Percentiles rank a stretch among this genome's conserved stretches.
Conservation (phyloP, 1,140 invertebrate species). For the Papilio helenus region DNA sequence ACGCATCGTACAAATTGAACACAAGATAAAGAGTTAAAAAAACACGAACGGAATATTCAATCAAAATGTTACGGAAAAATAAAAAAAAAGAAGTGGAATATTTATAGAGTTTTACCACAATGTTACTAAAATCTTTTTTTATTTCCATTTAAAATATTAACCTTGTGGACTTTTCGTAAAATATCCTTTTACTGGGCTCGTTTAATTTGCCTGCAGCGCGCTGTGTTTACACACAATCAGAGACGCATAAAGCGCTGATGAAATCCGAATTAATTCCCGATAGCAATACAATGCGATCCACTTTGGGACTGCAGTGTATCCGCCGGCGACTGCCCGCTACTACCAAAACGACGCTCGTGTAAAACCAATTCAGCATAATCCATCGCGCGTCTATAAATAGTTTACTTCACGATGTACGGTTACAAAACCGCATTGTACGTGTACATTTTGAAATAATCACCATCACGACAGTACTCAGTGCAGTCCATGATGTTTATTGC, state of each 20-base stretch:
- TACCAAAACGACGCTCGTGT: background rate
- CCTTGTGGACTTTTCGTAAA: background rate
- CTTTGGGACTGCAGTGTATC: slow-evolving; percentile 40
- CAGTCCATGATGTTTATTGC: background rate
- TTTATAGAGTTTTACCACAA: background rate
- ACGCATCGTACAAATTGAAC: background rate
- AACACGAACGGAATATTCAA: no score
- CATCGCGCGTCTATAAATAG: background rate
- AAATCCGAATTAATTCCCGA: slow-evolving; percentile 42
- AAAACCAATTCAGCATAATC: background rate
- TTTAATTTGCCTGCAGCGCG: slow-evolving; percentile 7
- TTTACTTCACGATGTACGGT: background rate
- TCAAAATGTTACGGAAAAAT: no score
- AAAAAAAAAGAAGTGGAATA: no score
- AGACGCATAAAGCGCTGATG: slow-evolving; percentile 29
- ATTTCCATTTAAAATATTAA: background rate
- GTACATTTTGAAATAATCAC: background rate
- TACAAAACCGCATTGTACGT: background rate
- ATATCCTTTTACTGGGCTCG: background rate
- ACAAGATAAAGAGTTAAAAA: background rate
- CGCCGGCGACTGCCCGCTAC: slow-evolving; percentile 5
- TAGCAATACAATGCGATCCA: slow-evolving; percentile 48
- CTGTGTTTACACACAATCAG: slow-evolving; percentile 15
- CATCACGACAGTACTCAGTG: background rate
- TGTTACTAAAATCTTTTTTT: background rate